Evolutionary conservation across 1,140 invertebrate species (phyloP).

Genomic region (Cecropterus lyciades): DNA sequence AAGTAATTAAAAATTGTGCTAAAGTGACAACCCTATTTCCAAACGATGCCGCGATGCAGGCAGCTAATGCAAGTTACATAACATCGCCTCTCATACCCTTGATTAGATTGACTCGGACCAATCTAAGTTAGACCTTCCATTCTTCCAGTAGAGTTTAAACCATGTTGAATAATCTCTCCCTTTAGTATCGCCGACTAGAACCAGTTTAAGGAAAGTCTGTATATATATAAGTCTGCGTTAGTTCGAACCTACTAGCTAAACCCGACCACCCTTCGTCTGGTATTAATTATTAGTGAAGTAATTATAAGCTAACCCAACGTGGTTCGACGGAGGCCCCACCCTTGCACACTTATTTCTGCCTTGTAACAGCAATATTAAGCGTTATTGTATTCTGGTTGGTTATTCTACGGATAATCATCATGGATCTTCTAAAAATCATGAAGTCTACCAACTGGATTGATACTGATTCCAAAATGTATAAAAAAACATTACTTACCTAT

Average conservation of each 20-base stretch:
- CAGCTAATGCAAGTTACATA: constrained; percentile 33
- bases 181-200: constrained; percentile 25
- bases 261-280: too few relatives aligned
- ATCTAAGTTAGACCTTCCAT: constrained; percentile 10
- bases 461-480: too few relatives aligned
- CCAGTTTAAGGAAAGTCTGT: constrained; percentile 27
- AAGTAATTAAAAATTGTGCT: too few relatives aligned
- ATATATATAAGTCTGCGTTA: constrained; percentile 16
- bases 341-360: background rate
- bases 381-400: too few relatives aligned
- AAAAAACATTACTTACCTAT: too few relatives aligned
- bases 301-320: too few relatives aligned
- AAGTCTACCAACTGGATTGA: too few relatives aligned
- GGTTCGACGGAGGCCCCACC: too few relatives aligned
- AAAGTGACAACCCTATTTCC: constrained; percentile 6
- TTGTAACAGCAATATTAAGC: background rate
- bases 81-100: constrained; percentile 31
- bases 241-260: background rate
- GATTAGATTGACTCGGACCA: constrained; percentile 22
- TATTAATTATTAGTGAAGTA: too few relatives aligned
- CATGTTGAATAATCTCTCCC: background rate
- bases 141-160: constrained; percentile 3
- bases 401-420: too few relatives aligned
- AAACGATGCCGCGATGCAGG: constrained; percentile 10
- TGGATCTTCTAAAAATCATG: too few relatives aligned